Percentiles rank a stretch among this genome's conserved stretches.
phyloP scores from a whole-genome alignment of 2,113 vertebrate genomes.

The Sinocyclocheilus rhinocerous region DNA sequence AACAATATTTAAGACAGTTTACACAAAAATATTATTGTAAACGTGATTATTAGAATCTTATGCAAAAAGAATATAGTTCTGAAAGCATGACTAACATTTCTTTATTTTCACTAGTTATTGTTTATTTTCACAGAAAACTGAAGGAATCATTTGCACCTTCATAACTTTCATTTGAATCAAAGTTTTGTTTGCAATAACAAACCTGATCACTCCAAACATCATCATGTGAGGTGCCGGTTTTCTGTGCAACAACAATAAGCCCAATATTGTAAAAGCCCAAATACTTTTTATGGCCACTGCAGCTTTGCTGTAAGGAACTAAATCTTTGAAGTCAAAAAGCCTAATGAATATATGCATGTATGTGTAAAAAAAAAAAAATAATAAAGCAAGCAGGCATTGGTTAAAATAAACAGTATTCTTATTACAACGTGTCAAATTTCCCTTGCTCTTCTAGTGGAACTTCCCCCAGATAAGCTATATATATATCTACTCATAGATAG shows the following conservation, averaged over 20 bases:
- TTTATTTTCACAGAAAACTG: neutral
- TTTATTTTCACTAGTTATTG: neutral
- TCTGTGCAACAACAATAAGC: neutral
- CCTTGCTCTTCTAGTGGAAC: neutral
- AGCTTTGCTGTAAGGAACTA: neutral
- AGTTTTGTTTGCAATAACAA: neutral
- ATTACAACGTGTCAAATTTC: neutral
- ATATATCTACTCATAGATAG: neutral
- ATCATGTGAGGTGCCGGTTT: neutral
- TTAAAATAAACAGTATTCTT: neutral
- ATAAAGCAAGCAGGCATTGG: neutral
- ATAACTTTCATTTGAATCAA: neutral
- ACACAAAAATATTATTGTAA: neutral
- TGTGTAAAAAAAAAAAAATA: neutral
- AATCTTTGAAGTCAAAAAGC: neutral
- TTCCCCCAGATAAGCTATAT: neutral
- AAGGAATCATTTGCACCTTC: neutral
- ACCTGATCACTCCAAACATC: neutral
- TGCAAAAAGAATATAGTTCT: neutral
- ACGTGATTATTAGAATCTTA: no score
- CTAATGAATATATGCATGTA: neutral
- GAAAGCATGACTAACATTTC: neutral
- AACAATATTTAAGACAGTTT: neutral
- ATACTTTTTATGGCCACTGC: neutral
- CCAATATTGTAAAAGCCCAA: neutral